These are phyloP conservation scores for Carabus problematicus DNA, from an alignment of 2,888 invertebrate species.

Conservation along the genomic window DNA sequence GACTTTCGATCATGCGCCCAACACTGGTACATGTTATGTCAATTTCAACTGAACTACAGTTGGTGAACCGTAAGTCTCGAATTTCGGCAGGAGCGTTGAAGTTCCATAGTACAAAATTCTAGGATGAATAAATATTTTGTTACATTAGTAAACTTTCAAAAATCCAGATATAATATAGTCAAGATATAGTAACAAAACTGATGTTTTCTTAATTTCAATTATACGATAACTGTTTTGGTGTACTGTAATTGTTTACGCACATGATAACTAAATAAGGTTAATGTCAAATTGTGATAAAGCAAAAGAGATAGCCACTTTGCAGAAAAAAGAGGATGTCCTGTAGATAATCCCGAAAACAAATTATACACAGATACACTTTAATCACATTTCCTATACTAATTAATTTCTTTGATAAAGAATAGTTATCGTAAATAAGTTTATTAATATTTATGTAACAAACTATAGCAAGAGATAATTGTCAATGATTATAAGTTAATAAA, in stretches of 20 bases:
- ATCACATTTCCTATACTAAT: too few relatives aligned
- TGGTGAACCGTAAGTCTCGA: constrained; percentile 12
- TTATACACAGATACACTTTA: too few relatives aligned
- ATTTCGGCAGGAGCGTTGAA: constrained; percentile 22
- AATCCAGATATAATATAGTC: too few relatives aligned
- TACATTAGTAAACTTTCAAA: background rate
- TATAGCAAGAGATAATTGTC: too few relatives aligned
- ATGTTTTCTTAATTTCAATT: too few relatives aligned
- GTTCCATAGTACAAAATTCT: constrained; percentile 21
- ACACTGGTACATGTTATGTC: constrained; percentile 18
- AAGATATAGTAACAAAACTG: too few relatives aligned
- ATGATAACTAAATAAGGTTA: too few relatives aligned
- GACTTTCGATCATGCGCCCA: constrained; percentile 9
- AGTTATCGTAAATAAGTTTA: background rate
- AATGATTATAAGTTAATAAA: background rate
- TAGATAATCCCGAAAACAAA: background rate
- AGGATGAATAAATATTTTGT: background rate
- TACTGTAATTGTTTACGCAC: too few relatives aligned
- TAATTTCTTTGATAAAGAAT: too few relatives aligned
- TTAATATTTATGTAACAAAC: background rate
- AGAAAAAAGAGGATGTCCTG: too few relatives aligned
- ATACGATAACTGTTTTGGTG: too few relatives aligned
- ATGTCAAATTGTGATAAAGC: too few relatives aligned
- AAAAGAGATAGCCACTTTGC: background rate
- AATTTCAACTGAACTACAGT: constrained; percentile 24